Percentiles rank a stretch among this genome's conserved stretches.
phyloP scores from a whole-genome alignment of 2,113 vertebrate genomes.

The Butorides virescens region DNA sequence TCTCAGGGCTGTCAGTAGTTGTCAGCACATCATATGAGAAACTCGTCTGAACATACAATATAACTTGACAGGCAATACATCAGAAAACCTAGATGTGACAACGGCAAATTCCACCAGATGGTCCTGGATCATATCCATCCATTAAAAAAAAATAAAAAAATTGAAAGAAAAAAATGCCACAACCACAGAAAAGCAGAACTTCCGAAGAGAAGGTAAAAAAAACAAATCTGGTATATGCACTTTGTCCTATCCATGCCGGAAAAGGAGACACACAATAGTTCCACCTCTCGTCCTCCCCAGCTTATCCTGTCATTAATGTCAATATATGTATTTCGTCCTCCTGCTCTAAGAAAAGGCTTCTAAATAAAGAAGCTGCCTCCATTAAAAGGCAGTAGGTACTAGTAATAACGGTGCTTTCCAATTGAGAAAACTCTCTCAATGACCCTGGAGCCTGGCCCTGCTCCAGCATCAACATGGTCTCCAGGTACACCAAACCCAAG shows the following conservation, averaged over 20 bases:
- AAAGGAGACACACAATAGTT: not conserved
- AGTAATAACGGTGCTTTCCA: not conserved
- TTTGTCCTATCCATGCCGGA: not conserved
- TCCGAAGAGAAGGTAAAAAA: not conserved
- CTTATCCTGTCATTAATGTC: not conserved
- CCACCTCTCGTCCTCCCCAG: not conserved
- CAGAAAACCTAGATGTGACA: constrained; percentile 58
- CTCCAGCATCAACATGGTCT: not conserved
- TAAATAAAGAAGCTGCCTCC: not conserved
- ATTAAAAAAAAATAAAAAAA: not conserved
- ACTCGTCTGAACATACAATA: constrained; percentile 30
- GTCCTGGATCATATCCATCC: constrained; percentile 37
- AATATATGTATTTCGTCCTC: not conserved
- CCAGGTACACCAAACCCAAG: not conserved
- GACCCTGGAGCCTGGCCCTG: not conserved
- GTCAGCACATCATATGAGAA: constrained; percentile 42
- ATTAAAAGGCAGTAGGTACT: not conserved
- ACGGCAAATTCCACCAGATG: constrained; percentile 53
- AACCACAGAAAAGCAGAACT: not conserved
- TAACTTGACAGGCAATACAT: constrained; percentile 63
- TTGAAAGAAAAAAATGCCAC: not conserved
- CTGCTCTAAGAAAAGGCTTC: not conserved
- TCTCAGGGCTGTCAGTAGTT: constrained; percentile 31
- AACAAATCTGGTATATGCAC: not conserved
- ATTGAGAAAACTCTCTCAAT: not conserved